Base-by-base conservation (phyloP, 1,140 invertebrate species). In the Leptestheria dahalacensis region DNA sequence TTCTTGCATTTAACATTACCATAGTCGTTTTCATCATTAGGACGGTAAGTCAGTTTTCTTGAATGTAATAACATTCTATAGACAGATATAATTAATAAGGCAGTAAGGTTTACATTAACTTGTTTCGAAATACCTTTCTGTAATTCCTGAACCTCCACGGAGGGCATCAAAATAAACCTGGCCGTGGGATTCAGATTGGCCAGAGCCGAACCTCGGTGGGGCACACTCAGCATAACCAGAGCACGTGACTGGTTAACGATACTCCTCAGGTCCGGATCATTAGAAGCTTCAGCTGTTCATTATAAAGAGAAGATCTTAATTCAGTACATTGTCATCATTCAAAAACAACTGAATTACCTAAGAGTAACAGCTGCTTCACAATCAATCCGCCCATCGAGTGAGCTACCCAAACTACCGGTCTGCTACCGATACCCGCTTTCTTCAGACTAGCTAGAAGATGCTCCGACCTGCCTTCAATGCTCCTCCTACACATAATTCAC, bases 361-460 rank as follows among this genome's bases (percentile, higher is more conserved):
- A 73, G 1, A 77, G 69, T 9, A 88, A 67, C 62, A 88, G 80
- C 64, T 86, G 78, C 72, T 91, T 90, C 1, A 87, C 81, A 48
- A 90, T 74, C 15, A 91, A 74, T 49, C 86, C 88, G 65, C 88
- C 88, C 86, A 90, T 89, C 2, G 86, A 90, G 72, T 91, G 87
- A 18, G 83, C 80, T 21, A 89, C 74, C 84, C 85, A 90, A 57
- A 90, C 76, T 58, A 87, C 77, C 4, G 85, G 84, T 65, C 80
- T 75, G 54, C 74, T 71, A 2, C 87, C 87, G 23, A 91, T 76
- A 59, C 80, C 82, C 59, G 85, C 82, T 66, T 74, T 70, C 28
- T 77, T 59, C 48, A 91, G 70, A 66, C 82, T 83, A 21, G 75
- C 68, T 6, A 79, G 67, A 47, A 90, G 70, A 65, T 82, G 78